Percentiles rank a stretch among this genome's conserved stretches.
These are phyloP conservation scores for Eurytoma californica DNA, from an alignment of 2,888 invertebrate genomes.

Conservation along the genomic window DNA sequence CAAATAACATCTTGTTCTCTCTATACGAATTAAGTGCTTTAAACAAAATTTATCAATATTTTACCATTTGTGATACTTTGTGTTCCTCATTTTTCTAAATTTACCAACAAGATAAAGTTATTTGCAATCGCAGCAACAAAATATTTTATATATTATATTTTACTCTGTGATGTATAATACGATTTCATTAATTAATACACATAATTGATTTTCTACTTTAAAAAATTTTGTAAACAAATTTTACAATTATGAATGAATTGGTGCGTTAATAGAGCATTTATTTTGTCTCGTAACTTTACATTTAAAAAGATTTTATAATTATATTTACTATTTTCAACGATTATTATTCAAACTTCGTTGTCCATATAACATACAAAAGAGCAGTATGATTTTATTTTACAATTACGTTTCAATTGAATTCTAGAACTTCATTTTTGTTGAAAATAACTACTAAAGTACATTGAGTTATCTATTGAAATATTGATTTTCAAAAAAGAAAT, in stretches of 20 bases:
- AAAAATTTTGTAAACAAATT: slow-evolving; percentile 16
- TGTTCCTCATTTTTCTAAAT: slow-evolving; percentile 27
- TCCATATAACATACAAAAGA: too few species aligned
- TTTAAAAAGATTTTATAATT: background rate
- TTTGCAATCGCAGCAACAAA: slow-evolving; percentile 30
- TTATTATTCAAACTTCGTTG: too few species aligned
- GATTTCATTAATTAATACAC: slow-evolving; percentile 53
- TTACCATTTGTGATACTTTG: slow-evolving; percentile 35
- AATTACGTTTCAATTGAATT: too few species aligned
- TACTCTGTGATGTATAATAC: slow-evolving; percentile 62
- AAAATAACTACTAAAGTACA: too few species aligned
- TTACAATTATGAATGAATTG: slow-evolving; percentile 14
- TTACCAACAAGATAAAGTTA: background rate
- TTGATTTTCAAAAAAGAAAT: too few species aligned
- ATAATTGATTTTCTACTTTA: slow-evolving; percentile 28
- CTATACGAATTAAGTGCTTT: background rate
- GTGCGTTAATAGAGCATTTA: slow-evolving; percentile 38
- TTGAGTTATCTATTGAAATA: too few species aligned
- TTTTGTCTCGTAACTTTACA: slow-evolving; percentile 33
- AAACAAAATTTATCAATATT: slow-evolving; percentile 6
- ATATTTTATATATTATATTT: slow-evolving; percentile 56
- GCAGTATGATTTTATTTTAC: too few species aligned
- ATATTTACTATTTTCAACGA: too few species aligned
- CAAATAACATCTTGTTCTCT: slow-evolving; percentile 23
- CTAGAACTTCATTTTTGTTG: too few species aligned